These are phyloP conservation scores for Glareola pratincola DNA, from an alignment of 2,113 vertebrate genomes.

Conservation along the genomic window DNA sequence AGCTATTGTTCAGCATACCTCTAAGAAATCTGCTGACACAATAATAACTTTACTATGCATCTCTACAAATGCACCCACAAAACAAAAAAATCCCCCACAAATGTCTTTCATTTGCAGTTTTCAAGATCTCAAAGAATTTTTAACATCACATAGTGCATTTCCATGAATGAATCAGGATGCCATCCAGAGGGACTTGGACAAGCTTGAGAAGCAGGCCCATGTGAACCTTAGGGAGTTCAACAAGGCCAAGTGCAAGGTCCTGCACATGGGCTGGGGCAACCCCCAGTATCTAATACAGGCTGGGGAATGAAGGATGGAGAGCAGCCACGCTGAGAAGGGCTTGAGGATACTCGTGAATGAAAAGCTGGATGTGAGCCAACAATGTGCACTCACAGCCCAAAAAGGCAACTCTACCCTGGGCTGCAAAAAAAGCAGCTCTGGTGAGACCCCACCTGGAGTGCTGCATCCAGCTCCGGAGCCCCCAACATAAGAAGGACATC, in stretches of 20 bases:
- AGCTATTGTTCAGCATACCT: neutral
- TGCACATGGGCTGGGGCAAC: neutral
- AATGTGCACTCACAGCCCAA: neutral
- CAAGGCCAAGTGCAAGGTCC: neutral
- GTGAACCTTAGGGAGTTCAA: neutral
- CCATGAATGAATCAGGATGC: neutral
- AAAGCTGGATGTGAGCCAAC: neutral
- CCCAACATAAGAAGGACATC: neutral
- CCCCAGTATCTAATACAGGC: neutral
- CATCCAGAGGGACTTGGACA: neutral
- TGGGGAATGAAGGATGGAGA: neutral
- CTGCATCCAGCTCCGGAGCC: neutral
- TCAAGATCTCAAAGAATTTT: neutral
- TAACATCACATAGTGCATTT: neutral
- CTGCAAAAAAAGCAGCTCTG: neutral
- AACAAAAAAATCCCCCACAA: neutral
- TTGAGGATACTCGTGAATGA: neutral
- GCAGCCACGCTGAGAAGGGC: neutral
- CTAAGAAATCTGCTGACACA: neutral
- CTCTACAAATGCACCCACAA: neutral
- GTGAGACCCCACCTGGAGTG: neutral
- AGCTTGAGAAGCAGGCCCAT: neutral
- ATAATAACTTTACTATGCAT: neutral
- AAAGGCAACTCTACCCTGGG: neutral
- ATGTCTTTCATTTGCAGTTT: neutral